phyloP scores from a whole-genome alignment of 2,888 invertebrate species.

The Tenthredo distinguenda region DNA sequence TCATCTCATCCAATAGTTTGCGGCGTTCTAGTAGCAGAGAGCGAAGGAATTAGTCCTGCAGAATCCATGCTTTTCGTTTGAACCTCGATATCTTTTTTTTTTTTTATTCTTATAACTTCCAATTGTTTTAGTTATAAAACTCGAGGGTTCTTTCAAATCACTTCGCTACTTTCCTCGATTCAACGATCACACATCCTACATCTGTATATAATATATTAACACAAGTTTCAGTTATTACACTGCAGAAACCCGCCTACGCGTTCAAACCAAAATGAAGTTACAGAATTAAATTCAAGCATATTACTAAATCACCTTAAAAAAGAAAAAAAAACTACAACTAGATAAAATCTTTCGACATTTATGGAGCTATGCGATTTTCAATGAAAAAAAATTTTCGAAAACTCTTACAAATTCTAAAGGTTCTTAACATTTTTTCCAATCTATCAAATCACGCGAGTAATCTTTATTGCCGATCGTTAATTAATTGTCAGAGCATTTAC shows the following conservation, averaged over 20 bases:
- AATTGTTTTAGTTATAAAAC: neutral
- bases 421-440: too few species aligned
- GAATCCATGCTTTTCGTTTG: constrained; percentile 7
- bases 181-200: neutral
- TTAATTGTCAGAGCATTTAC: neutral
- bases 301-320: too few species aligned
- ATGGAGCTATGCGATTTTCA: too few species aligned
- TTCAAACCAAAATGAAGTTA: neutral
- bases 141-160: neutral
- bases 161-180: neutral
- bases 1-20: constrained; percentile 17
- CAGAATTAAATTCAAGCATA: neutral
- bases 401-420: too few species aligned
- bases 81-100: neutral
- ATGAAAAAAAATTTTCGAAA: neutral
- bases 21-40: neutral
- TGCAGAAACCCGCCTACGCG: neutral
- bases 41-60: constrained; percentile 20
- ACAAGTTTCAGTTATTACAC: neutral
- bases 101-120: neutral
- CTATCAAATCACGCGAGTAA: neutral
- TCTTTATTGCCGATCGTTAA: neutral
- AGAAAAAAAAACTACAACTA: too few species aligned
- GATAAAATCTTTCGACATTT: too few species aligned
- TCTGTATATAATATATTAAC: neutral